Percentiles rank a stretch among this genome's conserved stretches.
These are phyloP conservation scores for Microtus ochrogaster DNA, from an alignment of 2,113 vertebrate species.

Conservation along the genomic window DNA sequence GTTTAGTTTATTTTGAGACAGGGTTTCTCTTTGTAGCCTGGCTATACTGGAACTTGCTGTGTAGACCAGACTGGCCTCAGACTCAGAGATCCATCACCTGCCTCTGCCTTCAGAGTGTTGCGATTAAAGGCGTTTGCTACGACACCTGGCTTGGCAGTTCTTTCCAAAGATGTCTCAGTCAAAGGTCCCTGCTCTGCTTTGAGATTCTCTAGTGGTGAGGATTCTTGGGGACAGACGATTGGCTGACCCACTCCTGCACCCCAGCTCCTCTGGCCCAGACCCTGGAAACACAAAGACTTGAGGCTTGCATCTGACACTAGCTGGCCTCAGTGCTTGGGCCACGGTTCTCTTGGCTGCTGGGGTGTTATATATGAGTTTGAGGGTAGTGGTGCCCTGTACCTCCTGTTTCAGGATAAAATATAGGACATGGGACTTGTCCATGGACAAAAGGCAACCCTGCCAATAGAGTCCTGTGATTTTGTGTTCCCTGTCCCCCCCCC, in stretches of 20 bases:
- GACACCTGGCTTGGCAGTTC: background rate
- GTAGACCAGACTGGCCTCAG: background rate
- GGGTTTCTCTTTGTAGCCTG: background rate
- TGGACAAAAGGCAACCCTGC: background rate
- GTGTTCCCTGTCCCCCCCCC: slow-evolving; percentile 61
- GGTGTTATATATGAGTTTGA: background rate
- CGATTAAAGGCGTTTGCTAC: background rate
- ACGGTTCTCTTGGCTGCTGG: background rate
- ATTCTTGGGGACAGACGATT: background rate
- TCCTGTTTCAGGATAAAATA: background rate
- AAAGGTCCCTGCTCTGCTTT: background rate
- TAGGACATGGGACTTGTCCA: accelerated
- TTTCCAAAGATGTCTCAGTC: background rate
- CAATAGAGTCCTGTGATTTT: slow-evolving; percentile 3
- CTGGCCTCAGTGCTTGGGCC: background rate
- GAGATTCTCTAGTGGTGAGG: background rate
- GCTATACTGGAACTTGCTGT: background rate
- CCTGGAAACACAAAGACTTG: background rate
- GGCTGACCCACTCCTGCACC: background rate
- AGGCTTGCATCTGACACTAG: background rate
- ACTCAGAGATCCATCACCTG: background rate
- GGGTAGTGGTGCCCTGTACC: background rate
- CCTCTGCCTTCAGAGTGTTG: background rate
- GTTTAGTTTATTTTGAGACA: background rate
- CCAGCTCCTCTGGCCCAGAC: background rate